These are phyloP conservation scores for Drosophila pallidifrons DNA, from an alignment of 1,140 invertebrate species.

Conservation along the genomic window DNA sequence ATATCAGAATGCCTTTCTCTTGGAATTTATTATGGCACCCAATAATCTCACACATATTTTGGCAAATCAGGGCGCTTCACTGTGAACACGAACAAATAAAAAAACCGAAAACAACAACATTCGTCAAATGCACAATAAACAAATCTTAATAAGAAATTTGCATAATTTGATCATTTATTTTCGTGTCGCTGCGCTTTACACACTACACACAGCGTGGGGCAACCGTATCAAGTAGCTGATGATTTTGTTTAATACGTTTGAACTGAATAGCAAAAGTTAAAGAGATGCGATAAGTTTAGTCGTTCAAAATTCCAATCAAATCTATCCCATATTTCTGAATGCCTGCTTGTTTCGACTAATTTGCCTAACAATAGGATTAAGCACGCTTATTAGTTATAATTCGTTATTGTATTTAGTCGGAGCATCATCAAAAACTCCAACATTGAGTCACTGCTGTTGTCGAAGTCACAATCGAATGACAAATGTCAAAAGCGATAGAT, in stretches of 20 bases:
- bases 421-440: slow-evolving; percentile 45
- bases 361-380: slow-evolving; percentile 75
- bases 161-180: slow-evolving; percentile 77
- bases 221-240: slow-evolving; percentile 59
- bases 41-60: slow-evolving; percentile 13
- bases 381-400: slow-evolving; percentile 74
- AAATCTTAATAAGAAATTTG: slow-evolving; percentile 68
- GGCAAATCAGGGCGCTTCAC: slow-evolving; percentile 13
- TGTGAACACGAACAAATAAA: slow-evolving; percentile 3
- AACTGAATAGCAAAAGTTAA: slow-evolving; percentile 51
- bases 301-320: slow-evolving; percentile 47
- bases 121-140: slow-evolving; percentile 56
- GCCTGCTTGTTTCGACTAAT: slow-evolving; percentile 45
- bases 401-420: slow-evolving; percentile 60
- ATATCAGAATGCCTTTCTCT: slow-evolving; percentile 40
- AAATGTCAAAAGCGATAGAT: slow-evolving; percentile 41
- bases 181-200: slow-evolving; percentile 45
- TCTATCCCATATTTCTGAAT: slow-evolving; percentile 38
- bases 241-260: slow-evolving; percentile 46
- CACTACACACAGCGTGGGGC: slow-evolving; percentile 39
- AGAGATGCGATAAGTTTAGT: slow-evolving; percentile 33
- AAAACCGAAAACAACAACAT: slow-evolving; percentile 46
- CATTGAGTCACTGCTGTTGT: slow-evolving; percentile 19
- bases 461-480: slow-evolving; percentile 46
- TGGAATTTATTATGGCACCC: slow-evolving; percentile 30